Evolutionary conservation across 2,888 invertebrate genomes (phyloP), one percentile per base, ranked within the genome.

Genomic region (Salticus scenicus): DNA sequence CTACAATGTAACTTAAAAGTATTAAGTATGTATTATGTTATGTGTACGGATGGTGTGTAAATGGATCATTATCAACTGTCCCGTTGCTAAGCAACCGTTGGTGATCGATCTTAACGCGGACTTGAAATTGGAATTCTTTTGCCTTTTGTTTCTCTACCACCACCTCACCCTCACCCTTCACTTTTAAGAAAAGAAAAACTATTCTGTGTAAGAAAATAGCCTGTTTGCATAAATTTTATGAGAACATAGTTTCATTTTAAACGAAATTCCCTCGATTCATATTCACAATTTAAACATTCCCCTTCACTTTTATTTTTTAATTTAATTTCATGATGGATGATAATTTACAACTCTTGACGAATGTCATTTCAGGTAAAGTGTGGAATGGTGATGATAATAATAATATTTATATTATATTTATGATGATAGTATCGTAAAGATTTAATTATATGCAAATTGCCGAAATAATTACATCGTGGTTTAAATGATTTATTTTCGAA

Each of bases 71-170:
- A 57, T 57, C 20, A 57, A 57, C 24, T 7, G 57, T 5, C 57
- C 24, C 57, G 57, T 57, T 24, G 57, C 57, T 24, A 24, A 57
- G 57, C 57, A 57, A 57, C 57, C 57, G 57, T 17, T 2, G 2
- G 57, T 57, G 20, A 24, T n/a, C 24, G 57, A 57, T 57, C 57
- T n/a, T n/a, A 4, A 24, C 20, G 12, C 5, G 12, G 24, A 57
- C 57, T 7, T n/a, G n/a, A 24, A 57, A 57, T 57, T 57, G 24
- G 57, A 57, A 57, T 57, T 57, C 20, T 57, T 57, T 57, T 24
- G 24, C 24, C 24, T 24, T 57, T 57, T 57, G 57, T 57, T n/a
- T 57, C 57, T 57, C 24, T 57, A 24, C 57, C 57, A 17, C 57
- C 24, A 24, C 57, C 1, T n/a, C 57, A 57, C 57, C 57, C n/a